Evolutionary conservation across 1,140 invertebrate genomes (phyloP).

Genomic region (Spodoptera litura): DNA sequence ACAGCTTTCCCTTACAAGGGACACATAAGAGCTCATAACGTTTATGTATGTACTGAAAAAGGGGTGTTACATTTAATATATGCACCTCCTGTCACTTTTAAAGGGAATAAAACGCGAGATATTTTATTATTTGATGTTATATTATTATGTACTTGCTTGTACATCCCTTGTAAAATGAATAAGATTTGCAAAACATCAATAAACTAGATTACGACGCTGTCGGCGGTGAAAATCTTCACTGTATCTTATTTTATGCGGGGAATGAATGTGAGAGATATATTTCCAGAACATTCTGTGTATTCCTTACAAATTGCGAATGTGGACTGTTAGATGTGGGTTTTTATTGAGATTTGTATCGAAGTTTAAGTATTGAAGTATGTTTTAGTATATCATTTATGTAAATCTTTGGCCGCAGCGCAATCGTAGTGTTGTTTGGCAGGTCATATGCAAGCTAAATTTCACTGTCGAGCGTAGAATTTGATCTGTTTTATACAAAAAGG

Average conservation of each 20-base stretch:
- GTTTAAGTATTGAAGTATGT: background rate
- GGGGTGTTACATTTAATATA: too few relatives aligned
- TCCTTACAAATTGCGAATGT: background rate
- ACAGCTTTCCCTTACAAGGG: too few relatives aligned
- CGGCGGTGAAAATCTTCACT: slow-evolving; percentile 7
- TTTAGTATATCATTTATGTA: background rate
- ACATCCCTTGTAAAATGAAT: slow-evolving; percentile 19
- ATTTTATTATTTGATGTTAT: too few relatives aligned
- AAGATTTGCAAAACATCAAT: slow-evolving; percentile 14
- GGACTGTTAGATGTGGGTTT: background rate
- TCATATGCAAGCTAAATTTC: too few relatives aligned
- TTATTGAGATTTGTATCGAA: slow-evolving; percentile 1
- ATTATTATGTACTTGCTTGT: background rate
- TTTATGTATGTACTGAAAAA: too few relatives aligned
- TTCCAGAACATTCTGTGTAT: background rate
- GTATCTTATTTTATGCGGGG: slow-evolving; percentile 1
- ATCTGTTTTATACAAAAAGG: too few relatives aligned
- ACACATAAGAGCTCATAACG: too few relatives aligned
- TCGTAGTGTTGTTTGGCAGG: too few relatives aligned
- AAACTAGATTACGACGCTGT: slow-evolving; percentile 5
- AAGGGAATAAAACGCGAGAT: too few relatives aligned
- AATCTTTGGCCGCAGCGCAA: background rate
- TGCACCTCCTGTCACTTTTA: too few relatives aligned
- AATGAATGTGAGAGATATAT: slow-evolving; percentile 23
- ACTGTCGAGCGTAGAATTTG: too few relatives aligned